Conservation (phyloP, 2,797 vertebrate genomes). For the Hyperoplus immaculatus region DNA sequence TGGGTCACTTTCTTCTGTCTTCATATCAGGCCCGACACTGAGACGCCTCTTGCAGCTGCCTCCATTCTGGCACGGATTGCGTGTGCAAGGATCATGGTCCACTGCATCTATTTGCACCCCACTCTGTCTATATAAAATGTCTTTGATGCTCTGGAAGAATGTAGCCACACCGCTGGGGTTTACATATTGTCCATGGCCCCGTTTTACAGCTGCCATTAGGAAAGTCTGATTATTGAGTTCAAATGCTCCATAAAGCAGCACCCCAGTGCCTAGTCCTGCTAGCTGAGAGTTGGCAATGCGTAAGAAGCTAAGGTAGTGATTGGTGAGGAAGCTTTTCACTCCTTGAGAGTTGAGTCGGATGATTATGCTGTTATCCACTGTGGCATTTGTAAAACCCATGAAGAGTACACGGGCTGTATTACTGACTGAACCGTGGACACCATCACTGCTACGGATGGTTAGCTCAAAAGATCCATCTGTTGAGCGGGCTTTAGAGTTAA, state of each 20-base stretch:
- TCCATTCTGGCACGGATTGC: conserved; percentile 94
- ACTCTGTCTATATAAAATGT: conserved; percentile 92
- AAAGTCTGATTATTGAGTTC: conserved; percentile 94
- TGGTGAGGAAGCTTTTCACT: conserved; percentile 89
- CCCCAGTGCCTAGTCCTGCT: conserved; percentile 91
- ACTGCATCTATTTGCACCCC: conserved; percentile 94
- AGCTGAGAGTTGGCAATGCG: conserved; percentile 94
- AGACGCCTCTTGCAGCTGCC: conserved; percentile 93
- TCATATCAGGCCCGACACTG: conserved; percentile 86
- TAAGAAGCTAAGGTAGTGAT: conserved; percentile 95
- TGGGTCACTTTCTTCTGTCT: conserved; percentile 90
- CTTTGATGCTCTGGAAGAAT: conserved; percentile 99
- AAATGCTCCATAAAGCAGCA: conserved; percentile 92
- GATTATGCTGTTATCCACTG: conserved; percentile 95
- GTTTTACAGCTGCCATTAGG: conserved; percentile 92
- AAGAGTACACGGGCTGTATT: conserved; percentile 92
- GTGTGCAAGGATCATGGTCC: conserved; percentile 93
- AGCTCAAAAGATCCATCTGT: conserved; percentile 95
- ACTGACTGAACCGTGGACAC: conserved; percentile 91
- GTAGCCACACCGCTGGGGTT: conserved; percentile 94
- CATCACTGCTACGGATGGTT: conserved; percentile 91
- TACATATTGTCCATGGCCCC: conserved; percentile 91
- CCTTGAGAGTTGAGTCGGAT: conserved; percentile 88
- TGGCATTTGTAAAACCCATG: conserved; percentile 90
- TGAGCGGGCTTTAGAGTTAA: conserved; percentile 91